Base-by-base conservation (phyloP, 2,797 vertebrate species). In the Salmo trutta region DNA sequence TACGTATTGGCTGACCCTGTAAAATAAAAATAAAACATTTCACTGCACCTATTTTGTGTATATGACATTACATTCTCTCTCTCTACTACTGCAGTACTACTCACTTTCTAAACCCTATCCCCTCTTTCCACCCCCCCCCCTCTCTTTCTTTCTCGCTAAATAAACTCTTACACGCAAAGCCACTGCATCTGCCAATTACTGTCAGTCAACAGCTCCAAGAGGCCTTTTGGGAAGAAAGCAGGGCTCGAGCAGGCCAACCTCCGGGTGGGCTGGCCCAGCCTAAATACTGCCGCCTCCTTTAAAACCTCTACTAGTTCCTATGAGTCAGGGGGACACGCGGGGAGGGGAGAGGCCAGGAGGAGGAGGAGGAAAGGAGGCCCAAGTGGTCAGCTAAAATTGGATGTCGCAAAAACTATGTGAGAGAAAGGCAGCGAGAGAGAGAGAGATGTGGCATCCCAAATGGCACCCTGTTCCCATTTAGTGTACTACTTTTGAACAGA, bases 151-250 rank as follows among this genome's bases (percentile, higher is more conserved):
- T 56, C 14, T 36, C 29, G 62, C 77, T 88, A 86, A 89, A 87
- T 86, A 89, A 89, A 86, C 84, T 87, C 86, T 86, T 77, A 89
- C 86, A 89, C 79, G 83, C 83, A 82, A 87, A 17, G 53, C 74
- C 79, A 83, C 53, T 77, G 53, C 73, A 77, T 81, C 77, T 69
- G 80, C 83, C 84, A 86, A 87, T 78, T 79, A 70, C 78, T 76
- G 79, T 82, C 85, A 82, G 68, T 86, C 87, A 87, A 29, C 69
- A 64, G 16, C 21, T 19, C 41, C 41, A 47, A 3, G 5, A 12
- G 68, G 71, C 52, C 75, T 62, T 73, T 53, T 62, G 36, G 68
- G 56, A 73, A 73, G 36, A 52, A 65, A 19, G 31, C 29, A 73
- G 52, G 71, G 31, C 10, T 14, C 24, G 65, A 17, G 62, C 29